Evolutionary conservation across 2,113 vertebrate genomes (phyloP).

Genomic region (Oostethus manadensis): DNA sequence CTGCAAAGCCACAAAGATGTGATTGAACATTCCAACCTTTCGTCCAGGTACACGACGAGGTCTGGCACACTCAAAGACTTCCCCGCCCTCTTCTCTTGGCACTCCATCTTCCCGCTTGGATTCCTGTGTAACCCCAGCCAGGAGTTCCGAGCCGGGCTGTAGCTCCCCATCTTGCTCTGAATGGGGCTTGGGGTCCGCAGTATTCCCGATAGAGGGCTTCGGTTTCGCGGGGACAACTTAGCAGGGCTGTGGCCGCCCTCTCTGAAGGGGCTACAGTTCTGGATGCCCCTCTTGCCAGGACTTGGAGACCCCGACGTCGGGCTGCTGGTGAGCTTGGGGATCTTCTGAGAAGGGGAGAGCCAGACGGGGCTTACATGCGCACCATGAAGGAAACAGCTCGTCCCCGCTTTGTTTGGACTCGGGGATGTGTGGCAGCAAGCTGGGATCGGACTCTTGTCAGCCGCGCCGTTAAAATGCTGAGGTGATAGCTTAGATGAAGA

Average conservation of each 20-base stretch:
- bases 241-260: conserved; percentile 33
- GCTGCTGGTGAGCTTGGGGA: conserved; percentile 12
- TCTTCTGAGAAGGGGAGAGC: conserved; percentile 1
- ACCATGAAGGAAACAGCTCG: conserved; percentile 9
- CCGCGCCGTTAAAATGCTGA: neutral
- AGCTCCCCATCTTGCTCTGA: conserved; percentile 29
- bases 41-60: conserved; percentile 34
- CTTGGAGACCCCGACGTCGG: conserved; percentile 34
- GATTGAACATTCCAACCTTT: conserved; percentile 30
- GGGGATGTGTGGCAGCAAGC: neutral
- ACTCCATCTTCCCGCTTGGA: conserved; percentile 26
- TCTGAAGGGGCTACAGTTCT: conserved; percentile 20
- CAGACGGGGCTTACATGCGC: conserved; percentile 13
- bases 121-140: conserved; percentile 39
- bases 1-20: neutral
- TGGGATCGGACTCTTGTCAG: conserved; percentile 13
- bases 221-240: conserved; percentile 38
- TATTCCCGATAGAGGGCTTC: conserved; percentile 19
- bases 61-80: conserved; percentile 52
- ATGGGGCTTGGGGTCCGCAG: conserved; percentile 47
- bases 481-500: neutral
- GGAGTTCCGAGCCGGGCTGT: conserved; percentile 35
- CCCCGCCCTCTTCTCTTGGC: conserved; percentile 11
- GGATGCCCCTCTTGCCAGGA: conserved; percentile 34
- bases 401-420: conserved; percentile 16